Evolutionary conservation across 2,797 vertebrate species (phyloP).

Genomic region (Onychomys arenicola): DNA sequence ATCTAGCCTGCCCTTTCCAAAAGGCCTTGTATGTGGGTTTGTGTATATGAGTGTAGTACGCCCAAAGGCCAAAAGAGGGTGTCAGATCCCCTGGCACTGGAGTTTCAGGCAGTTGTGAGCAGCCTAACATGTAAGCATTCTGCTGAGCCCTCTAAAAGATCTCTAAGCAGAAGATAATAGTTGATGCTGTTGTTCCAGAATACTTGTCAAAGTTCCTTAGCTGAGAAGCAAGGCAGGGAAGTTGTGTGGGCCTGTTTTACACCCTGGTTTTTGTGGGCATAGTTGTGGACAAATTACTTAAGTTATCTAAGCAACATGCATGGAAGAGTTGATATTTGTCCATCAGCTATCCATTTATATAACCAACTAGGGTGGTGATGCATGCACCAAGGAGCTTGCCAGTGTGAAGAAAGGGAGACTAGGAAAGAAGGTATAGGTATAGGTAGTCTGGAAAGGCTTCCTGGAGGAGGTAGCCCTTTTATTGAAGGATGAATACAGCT

Average conservation of each 20-base stretch:
- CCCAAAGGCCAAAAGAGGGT: neutral
- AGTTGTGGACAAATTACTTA: neutral
- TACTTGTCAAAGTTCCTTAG: neutral
- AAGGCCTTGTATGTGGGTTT: neutral
- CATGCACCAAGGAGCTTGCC: neutral
- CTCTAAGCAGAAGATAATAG: neutral
- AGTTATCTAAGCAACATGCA: neutral
- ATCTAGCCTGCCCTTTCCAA: neutral
- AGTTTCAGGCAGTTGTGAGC: neutral
- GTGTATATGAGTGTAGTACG: neutral
- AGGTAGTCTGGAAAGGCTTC: neutral
- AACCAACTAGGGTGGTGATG: neutral
- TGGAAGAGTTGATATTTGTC: neutral
- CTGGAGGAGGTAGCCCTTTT: neutral
- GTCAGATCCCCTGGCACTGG: neutral
- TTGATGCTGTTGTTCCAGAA: neutral
- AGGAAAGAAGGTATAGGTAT: neutral
- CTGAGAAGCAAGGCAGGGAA: conserved; percentile 2
- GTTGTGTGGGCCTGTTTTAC: neutral
- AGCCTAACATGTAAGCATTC: neutral
- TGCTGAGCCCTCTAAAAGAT: neutral
- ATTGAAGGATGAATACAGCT: neutral
- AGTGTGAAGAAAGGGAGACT: neutral
- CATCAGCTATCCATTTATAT: neutral
- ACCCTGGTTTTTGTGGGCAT: neutral